Evolutionary conservation across 2,888 invertebrate genomes (phyloP), one percentile per base, ranked within the genome.

Genomic region (Catocala fraxini): DNA sequence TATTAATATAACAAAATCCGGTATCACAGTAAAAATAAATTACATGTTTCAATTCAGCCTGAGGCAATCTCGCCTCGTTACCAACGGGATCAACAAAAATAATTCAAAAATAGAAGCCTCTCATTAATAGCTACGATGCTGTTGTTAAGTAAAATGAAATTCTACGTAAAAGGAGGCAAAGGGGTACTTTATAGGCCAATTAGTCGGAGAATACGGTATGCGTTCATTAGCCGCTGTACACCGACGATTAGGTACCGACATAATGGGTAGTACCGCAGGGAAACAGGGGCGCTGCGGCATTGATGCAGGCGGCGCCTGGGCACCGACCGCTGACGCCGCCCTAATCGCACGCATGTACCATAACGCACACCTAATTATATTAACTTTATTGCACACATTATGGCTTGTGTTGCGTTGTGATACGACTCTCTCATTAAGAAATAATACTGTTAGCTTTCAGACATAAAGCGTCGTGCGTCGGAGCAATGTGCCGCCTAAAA

Each of bases 151-250:
- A 69, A 83, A 87, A 87, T 83, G 75, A 86, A 88, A 84, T 85
- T 81, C 73, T 71, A 62, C 63, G 68, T 65, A 72, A 78, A 80
- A 71, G 80, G 75, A 73, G 71, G 77, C 69, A 74, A 83, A 79
- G 80, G 77, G 77, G 70, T 86, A 82, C 83, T 89, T 88, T 88
- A 89, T 87, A 78, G 76, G 77, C 83, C 84, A 89, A 90, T 90
- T 90, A 89, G 88, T 79, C 79, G 80, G 81, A 82, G 84, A 83
- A 85, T 85, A 86, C 80, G 79, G 81, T 78, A 83, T 79, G 79
- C 84, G 81, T 87, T 89, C 83, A 88, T 89, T 89, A 87, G 79
- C 70, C 68, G 65, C 59, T 79, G 77, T 79, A 75, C 55, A 61
- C 57, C 48, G 60, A 78, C 84, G 82, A 84, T 87, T 84, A 85